Percentiles rank a stretch among this genome's conserved stretches.
Evolutionary conservation across 2,113 vertebrate genomes (phyloP).

Genomic region (Clarias magur): DNA sequence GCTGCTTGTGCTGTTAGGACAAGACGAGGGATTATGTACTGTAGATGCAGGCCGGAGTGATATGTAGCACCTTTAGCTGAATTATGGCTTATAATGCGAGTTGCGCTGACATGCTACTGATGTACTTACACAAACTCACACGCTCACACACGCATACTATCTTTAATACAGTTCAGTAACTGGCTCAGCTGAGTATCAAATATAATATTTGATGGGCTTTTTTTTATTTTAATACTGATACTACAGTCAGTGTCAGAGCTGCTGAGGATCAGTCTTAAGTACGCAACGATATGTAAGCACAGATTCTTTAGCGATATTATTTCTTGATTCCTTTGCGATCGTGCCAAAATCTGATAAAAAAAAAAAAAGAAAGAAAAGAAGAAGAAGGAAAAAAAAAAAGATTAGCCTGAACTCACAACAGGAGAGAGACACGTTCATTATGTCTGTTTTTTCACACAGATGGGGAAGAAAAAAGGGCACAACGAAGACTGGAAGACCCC

Average conservation of each 20-base stretch:
- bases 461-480: background rate
- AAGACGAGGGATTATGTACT: background rate
- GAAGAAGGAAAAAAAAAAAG: background rate
- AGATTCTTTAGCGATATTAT: background rate
- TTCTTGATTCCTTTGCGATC: background rate
- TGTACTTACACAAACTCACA: background rate
- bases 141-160: background rate
- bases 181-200: slow-evolving; percentile 14
- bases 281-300: background rate
- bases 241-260: background rate
- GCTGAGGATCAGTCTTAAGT: background rate
- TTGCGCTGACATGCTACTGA: slow-evolving; percentile 21
- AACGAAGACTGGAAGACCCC: slow-evolving; percentile 44
- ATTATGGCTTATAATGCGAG: slow-evolving; percentile 45
- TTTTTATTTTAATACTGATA: background rate
- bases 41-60: background rate
- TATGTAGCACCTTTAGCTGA: slow-evolving; percentile 40
- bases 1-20: background rate
- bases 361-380: too few species aligned
- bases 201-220: background rate
- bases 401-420: background rate
- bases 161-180: background rate
- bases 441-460: slow-evolving; percentile 4
- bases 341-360: background rate
- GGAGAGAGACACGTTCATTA: background rate